phyloP scores from a whole-genome alignment of 2,113 vertebrate species.

The Aspidoscelis tigris region DNA sequence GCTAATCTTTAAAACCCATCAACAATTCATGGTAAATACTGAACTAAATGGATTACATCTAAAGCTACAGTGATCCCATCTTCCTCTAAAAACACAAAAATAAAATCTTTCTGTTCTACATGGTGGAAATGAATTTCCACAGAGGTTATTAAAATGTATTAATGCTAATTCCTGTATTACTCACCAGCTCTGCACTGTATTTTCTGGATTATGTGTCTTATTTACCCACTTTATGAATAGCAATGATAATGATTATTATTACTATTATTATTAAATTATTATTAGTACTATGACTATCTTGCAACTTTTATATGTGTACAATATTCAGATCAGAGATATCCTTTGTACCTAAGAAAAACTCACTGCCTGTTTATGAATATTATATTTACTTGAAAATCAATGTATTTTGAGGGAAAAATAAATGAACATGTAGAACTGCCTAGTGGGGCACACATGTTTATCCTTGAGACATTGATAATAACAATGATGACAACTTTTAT shows the following conservation, averaged over 20 bases:
- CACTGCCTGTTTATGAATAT: too few species aligned
- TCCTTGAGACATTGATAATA: too few species aligned
- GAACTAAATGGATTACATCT: slow-evolving; percentile 30
- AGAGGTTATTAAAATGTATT: slow-evolving; percentile 31
- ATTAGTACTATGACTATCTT: neutral
- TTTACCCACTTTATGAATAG: slow-evolving; percentile 25
- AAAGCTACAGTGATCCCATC: slow-evolving; percentile 23
- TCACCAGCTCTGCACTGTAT: neutral
- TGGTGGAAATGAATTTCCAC: neutral
- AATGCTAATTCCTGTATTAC: slow-evolving; percentile 29
- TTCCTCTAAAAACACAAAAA: slow-evolving; percentile 32
- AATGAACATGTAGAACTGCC: too few species aligned
- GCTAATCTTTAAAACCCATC: slow-evolving; percentile 33
- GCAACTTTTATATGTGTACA: neutral
- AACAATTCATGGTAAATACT: slow-evolving; percentile 24
- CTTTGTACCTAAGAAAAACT: neutral
- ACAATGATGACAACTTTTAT: too few species aligned
- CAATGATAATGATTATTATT: too few species aligned
- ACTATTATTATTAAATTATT: too few species aligned
- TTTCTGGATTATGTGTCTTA: slow-evolving; percentile 5
- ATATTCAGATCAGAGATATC: slow-evolving; percentile 6
- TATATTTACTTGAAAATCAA: too few species aligned
- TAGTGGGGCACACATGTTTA: too few species aligned
- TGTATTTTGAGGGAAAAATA: too few species aligned
- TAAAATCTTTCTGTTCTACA: neutral